Base-by-base conservation (phyloP, 2,888 invertebrate species). In the Chrysolina haemoptera region DNA sequence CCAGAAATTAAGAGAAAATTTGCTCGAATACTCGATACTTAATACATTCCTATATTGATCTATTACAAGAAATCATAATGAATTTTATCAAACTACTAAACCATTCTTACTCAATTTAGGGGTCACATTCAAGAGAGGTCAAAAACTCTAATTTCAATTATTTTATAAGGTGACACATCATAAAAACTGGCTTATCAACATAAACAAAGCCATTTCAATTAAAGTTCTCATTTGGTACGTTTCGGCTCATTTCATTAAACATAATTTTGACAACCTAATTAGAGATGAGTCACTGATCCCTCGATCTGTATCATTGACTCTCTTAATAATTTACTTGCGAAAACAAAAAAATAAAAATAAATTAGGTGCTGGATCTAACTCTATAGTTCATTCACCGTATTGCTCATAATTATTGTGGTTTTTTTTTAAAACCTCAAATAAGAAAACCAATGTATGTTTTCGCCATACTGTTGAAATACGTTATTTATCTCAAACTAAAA, bases 151-250 rank as follows among this genome's bases (percentile, higher is more conserved):
- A 27, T 27, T 27, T 27, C 27, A 27, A 27, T 27, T 27, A 27
- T 27, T 3, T 27, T 27, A 27, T 27, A 3, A 27, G 27, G 18
- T 50, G 1, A 50, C 16, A 50, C 27, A 3, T 27, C 27, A 27
- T 27, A 18, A 11, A 20, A 50, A 53, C 18, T 53, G 18, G 4
- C 3, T 48, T n/a, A 18, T 16, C 53, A 18, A 53, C 53, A 53
- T 18, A 53, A 53, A 53, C 53, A 53, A 53, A 53, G 18, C 20
- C 18, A 53, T 53, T 53, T 18, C 53, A 53, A 53, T 53, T 53
- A 53, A 53, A 53, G 12, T 0, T 11, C 0, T 18, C 4, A 53
- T 53, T 53, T 18, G 10, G 18, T 18, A 53, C 53, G 16, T 18
- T 53, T 53, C 16, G 11, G 18, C 8, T 53, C 11, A 18, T 20